Evolutionary conservation across 2,113 vertebrate genomes (phyloP).

Genomic region (Polypterus senegalus): DNA sequence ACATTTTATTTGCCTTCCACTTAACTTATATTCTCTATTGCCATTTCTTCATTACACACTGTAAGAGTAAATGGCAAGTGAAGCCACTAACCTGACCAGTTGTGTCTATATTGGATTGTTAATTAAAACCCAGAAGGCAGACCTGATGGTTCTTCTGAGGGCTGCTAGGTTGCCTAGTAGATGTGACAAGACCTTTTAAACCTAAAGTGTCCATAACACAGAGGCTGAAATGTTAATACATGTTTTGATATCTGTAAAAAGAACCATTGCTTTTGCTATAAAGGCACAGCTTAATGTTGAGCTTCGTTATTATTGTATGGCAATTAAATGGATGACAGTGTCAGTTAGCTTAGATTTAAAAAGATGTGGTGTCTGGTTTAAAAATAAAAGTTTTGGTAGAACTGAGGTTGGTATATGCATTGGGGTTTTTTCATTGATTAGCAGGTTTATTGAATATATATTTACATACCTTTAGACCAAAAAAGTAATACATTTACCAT

Average conservation of each 20-base stretch:
- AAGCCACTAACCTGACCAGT: conserved; percentile 34
- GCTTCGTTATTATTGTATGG: no score
- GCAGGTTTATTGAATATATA: no score
- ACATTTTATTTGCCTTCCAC: conserved; percentile 14
- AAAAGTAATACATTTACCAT: no score
- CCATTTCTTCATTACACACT: conserved; percentile 31
- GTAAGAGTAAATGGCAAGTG: conserved; percentile 27
- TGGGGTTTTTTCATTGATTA: no score
- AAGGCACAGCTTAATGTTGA: no score
- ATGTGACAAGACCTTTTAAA: conserved; percentile 52
- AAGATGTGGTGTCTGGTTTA: no score
- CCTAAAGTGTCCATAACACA: conserved; percentile 35
- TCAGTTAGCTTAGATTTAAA: no score
- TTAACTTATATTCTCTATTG: conserved; percentile 24
- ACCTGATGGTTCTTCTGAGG: conserved; percentile 27
- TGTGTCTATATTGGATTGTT: conserved; percentile 37
- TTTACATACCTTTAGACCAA: no score
- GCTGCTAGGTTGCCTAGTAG: conserved; percentile 31
- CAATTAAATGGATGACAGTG: no score
- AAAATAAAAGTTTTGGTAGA: no score
- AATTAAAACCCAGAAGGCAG: conserved; percentile 53
- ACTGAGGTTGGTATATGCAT: no score
- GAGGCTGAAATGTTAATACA: conserved; percentile 14
- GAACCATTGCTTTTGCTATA: background rate
- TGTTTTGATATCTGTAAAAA: background rate